Conservation (phyloP, 2,797 vertebrate species). For the Pagetopsis macropterus region DNA sequence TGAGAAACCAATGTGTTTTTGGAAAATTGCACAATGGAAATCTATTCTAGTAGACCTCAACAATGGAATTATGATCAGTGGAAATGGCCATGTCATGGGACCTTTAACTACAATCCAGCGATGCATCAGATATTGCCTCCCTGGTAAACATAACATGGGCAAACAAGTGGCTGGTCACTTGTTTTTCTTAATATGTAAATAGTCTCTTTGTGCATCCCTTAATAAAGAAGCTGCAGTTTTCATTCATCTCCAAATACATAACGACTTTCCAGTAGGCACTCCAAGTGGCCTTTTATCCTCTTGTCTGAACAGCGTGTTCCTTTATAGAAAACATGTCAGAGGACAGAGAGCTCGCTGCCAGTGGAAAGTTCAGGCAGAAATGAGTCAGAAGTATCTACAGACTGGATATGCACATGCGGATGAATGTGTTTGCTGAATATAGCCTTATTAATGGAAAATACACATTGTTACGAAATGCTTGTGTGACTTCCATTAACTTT, state of each 20-base stretch:
- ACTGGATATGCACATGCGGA: not conserved
- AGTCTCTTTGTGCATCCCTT: constrained; percentile 1
- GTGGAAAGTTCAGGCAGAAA: constrained; percentile 27
- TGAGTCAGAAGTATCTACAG: constrained; percentile 1
- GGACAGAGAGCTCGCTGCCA: constrained; percentile 20
- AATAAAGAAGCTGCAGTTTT: constrained; percentile 8
- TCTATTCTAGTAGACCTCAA: too few relatives aligned
- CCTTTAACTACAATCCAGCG: not conserved
- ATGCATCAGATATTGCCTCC: constrained; percentile 2
- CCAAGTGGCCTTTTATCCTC: constrained; percentile 20
- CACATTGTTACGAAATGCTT: not conserved
- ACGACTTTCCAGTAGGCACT: not conserved
- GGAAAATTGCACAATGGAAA: too few relatives aligned
- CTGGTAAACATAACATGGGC: not conserved
- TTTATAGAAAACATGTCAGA: constrained; percentile 30
- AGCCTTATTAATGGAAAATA: not conserved
- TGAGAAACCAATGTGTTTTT: too few relatives aligned
- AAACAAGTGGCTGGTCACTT: constrained; percentile 4
- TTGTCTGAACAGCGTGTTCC: constrained; percentile 22
- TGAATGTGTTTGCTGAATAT: not conserved
- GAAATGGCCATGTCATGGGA: too few relatives aligned
- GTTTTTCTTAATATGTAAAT: constrained; percentile 17
- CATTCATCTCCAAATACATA: constrained; percentile 21
- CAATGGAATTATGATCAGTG: too few relatives aligned
- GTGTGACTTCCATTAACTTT: not conserved